These are phyloP conservation scores for Parapsyche elsis DNA, from an alignment of 1,140 invertebrate genomes.

Conservation along the genomic window DNA sequence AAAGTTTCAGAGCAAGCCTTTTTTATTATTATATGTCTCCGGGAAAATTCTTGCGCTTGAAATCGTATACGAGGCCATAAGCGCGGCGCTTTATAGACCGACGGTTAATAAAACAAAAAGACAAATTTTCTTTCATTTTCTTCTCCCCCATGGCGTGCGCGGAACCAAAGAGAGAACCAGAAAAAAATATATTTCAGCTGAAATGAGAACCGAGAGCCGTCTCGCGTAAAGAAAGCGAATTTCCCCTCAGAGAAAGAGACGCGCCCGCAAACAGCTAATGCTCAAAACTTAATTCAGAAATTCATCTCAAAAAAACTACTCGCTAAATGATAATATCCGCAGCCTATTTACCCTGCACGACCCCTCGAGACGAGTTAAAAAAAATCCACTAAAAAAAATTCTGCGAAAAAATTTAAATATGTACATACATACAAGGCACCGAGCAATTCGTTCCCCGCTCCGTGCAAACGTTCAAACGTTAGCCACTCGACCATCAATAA, in stretches of 20 bases:
- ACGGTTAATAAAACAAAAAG: constrained; percentile 47
- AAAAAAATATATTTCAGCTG: constrained; percentile 8
- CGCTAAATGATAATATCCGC: constrained; percentile 17
- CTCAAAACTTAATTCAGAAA: constrained; percentile 23
- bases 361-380: not conserved
- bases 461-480: too few relatives aligned
- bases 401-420: too few relatives aligned
- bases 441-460: too few relatives aligned
- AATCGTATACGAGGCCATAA: constrained; percentile 42
- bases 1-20: constrained; percentile 12
- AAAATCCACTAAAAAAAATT: not conserved
- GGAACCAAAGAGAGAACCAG: not conserved
- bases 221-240: not conserved
- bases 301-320: constrained; percentile 11
- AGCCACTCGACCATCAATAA: too few relatives aligned
- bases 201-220: constrained; percentile 5
- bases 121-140: constrained; percentile 41
- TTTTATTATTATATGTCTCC: constrained; percentile 28
- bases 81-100: constrained; percentile 34
- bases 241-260: not conserved
- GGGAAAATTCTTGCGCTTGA: constrained; percentile 38
- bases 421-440: too few relatives aligned
- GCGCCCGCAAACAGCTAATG: not conserved
- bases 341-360: not conserved
- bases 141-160: not conserved